These are phyloP conservation scores for Eudyptes chrysolophus DNA, from an alignment of 2,113 vertebrate species.

Conservation along the genomic window DNA sequence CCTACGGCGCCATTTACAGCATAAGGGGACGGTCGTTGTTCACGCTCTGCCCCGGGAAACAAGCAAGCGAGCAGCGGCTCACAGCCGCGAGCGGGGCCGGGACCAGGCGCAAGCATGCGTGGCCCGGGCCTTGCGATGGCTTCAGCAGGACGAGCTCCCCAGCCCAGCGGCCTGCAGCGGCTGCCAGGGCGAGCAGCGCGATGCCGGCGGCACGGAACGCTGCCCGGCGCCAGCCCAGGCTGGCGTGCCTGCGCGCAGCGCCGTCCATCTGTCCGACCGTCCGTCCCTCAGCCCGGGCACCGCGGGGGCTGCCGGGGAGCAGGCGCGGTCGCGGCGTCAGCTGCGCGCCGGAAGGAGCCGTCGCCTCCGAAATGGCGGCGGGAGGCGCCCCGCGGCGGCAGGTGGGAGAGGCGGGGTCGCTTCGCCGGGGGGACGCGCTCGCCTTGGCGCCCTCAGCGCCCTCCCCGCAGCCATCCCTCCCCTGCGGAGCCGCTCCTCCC, in stretches of 20 bases:
- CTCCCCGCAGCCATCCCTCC: background rate
- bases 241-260: too few species aligned
- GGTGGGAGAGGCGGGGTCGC: background rate
- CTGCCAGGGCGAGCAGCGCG: background rate
- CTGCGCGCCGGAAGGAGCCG: background rate
- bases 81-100: too few species aligned
- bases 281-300: too few species aligned
- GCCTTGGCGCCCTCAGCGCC: too few species aligned
- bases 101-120: too few species aligned
- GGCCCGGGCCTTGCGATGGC: background rate
- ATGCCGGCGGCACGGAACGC: background rate
- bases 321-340: background rate
- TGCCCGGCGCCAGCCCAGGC: too few species aligned
- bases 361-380: background rate
- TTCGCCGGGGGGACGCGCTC: background rate
- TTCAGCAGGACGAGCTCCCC: background rate
- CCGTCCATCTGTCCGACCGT: fast-evolving
- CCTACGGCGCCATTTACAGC: background rate
- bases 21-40: fast-evolving
- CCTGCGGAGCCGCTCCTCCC: background rate
- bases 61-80: background rate
- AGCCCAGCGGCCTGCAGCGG: background rate
- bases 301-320: background rate
- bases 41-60: background rate
- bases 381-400: background rate